Evolutionary conservation across 2,797 vertebrate species (phyloP).

Genomic region (Otolemur crassicaudatus): DNA sequence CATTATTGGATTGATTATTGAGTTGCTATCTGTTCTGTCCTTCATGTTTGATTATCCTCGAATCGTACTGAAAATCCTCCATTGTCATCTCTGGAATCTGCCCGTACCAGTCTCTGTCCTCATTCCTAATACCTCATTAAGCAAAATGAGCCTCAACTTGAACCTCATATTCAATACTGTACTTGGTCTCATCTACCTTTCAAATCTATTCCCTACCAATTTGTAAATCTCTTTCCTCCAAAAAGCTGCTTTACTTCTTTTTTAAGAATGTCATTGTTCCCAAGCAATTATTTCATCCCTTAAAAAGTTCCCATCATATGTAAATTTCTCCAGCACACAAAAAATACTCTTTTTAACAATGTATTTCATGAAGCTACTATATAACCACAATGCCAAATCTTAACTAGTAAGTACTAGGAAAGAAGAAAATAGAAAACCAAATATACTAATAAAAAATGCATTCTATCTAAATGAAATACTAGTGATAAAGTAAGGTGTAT

Average conservation of each 20-base stretch:
- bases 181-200: neutral
- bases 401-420: neutral
- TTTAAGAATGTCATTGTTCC: neutral
- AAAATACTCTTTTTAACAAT: neutral
- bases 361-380: neutral
- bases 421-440: neutral
- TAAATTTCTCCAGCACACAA: neutral
- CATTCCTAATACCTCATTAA: neutral
- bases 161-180: neutral
- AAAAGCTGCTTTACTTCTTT: neutral
- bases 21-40: neutral
- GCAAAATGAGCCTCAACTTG: neutral
- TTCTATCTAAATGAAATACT: neutral
- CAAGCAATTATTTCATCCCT: neutral
- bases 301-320: neutral
- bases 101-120: neutral
- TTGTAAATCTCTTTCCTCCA: neutral
- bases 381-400: neutral
- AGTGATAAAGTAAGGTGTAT: neutral
- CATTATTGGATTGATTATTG: neutral
- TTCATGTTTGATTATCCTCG: neutral
- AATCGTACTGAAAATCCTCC: neutral
- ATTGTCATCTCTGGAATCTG: neutral
- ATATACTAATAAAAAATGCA: neutral
- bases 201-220: neutral